Base-by-base conservation (phyloP, 2,797 vertebrate species). In the Amblyopsis hoosieri region DNA sequence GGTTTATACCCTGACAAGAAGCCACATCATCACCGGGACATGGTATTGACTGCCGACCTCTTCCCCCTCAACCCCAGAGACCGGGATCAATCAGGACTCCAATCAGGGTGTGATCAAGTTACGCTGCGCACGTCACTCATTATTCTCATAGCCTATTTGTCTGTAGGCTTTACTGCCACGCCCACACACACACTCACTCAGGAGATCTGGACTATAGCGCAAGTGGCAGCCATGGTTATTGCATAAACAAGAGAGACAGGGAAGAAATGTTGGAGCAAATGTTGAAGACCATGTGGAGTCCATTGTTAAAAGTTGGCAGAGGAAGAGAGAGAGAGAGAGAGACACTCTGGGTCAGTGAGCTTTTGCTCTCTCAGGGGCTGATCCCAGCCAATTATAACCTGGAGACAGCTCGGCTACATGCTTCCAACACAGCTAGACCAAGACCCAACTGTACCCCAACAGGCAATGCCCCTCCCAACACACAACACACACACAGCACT, bases 391-490 rank as follows among this genome's bases (percentile, higher is more conserved):
- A 93, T 91, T 93, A 92, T 81, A 88, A 75, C 72, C 75, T 86
- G 93, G 83, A 91, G 91, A 92, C 91, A 92, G 90, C 84, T 83
- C 79, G 80, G 82, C 84, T 85, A 76, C 81, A 76, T 72, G 80
- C 71, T 85, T 74, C 78, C 91, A 92, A 93, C 91, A 93, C 85
- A 91, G 88, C 86, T 86, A 90, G 90, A 89, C 82, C 87, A 87
- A 50, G 12, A 78, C 71, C 65, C 17, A 0, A 62, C 83, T 72
- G 67, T 68, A 84, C 76, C 83, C 82, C 83, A 79, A 72, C 69
- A 79, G 62, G 54, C 54, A 53, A 84, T 75, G 72, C 69, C 13
- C 31, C 59, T 58, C 15, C 54, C 33, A 62, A 69, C 49, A 51
- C n/a, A 51, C n/a, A 14, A n/a, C 49, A 11, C 49, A 11, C 12